A percentile compares a stretch with the other conserved stretches of the same genome.
phyloP scores from a whole-genome alignment of 2,113 vertebrate genomes.

The Sebastes schlegelii region DNA sequence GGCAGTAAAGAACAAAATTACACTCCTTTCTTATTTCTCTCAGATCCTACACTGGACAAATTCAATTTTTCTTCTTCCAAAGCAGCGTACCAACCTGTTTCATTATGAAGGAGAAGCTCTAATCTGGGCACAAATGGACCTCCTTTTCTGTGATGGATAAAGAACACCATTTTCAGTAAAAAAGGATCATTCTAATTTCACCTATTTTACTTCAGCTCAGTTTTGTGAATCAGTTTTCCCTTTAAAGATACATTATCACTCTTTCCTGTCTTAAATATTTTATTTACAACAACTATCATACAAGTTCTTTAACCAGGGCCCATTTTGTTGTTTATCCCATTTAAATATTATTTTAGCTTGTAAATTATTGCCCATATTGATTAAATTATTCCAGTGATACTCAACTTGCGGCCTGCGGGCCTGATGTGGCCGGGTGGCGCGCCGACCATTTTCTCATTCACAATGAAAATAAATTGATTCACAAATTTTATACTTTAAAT shows the following conservation, averaged over 20 bases:
- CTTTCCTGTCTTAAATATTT: too few species aligned
- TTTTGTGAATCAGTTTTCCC: not conserved
- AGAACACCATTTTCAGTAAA: not conserved
- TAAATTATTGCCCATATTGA: not conserved
- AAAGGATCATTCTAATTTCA: not conserved
- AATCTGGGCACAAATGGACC: not conserved
- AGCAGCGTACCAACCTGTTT: not conserved
- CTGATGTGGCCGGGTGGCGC: not conserved
- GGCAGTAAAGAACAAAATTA: not conserved
- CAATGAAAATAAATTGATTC: not conserved
- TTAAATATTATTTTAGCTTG: not conserved
- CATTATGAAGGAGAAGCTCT: not conserved
- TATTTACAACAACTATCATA: not conserved
- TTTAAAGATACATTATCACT: not conserved
- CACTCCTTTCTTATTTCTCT: not conserved
- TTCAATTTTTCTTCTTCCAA: not conserved
- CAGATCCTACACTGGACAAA: not conserved
- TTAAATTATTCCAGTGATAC: not conserved
- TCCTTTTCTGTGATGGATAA: not conserved
- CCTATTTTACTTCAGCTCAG: not conserved
- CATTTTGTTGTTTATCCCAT: not conserved
- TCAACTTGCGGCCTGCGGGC: not conserved
- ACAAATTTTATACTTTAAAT: not conserved
- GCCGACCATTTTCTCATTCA: not conserved
- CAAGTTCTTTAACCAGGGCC: not conserved